A percentile compares a stretch with the other conserved stretches of the same genome.
These are phyloP conservation scores for Hyalella azteca DNA, from an alignment of 2,888 invertebrate species.

Conservation along the genomic window DNA sequence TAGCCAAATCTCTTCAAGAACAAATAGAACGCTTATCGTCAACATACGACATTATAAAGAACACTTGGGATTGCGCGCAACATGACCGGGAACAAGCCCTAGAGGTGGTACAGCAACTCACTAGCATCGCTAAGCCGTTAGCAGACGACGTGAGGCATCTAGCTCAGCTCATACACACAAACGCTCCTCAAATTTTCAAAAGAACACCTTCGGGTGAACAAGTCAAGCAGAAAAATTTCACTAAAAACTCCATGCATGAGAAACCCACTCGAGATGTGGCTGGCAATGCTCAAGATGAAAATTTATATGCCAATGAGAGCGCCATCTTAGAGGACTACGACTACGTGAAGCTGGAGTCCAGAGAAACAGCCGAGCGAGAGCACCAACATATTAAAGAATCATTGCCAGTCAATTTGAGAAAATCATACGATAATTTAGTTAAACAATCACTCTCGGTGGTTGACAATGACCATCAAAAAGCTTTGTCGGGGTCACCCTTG, in stretches of 20 bases:
- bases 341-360: conserved; percentile 82
- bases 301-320: conserved; percentile 60
- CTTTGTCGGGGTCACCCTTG: conserved; percentile 38
- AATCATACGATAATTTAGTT: conserved; percentile 77
- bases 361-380: conserved; percentile 73
- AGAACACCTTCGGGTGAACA: conserved; percentile 80
- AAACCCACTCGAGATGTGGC: conserved; percentile 50
- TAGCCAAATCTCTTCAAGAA: conserved; percentile 76
- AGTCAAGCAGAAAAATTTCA: conserved; percentile 63
- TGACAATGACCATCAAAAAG: conserved; percentile 57
- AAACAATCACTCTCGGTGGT: conserved; percentile 69
- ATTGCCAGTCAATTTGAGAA: conserved; percentile 74
- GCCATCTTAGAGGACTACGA: conserved; percentile 83
- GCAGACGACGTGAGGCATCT: conserved; percentile 88
- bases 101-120: conserved; percentile 86
- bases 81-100: conserved; percentile 62
- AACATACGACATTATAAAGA: conserved; percentile 62
- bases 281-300: conserved; percentile 55
- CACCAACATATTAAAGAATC: conserved; percentile 77
- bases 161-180: conserved; percentile 81
- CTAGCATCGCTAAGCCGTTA: conserved; percentile 83
- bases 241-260: conserved; percentile 54
- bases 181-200: conserved; percentile 61
- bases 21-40: conserved; percentile 74
- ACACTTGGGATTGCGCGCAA: conserved; percentile 59